Percentiles rank a stretch among this genome's conserved stretches.
Conservation (phyloP, 2,113 vertebrate species). For the Chamaetylas fuelleborni region DNA sequence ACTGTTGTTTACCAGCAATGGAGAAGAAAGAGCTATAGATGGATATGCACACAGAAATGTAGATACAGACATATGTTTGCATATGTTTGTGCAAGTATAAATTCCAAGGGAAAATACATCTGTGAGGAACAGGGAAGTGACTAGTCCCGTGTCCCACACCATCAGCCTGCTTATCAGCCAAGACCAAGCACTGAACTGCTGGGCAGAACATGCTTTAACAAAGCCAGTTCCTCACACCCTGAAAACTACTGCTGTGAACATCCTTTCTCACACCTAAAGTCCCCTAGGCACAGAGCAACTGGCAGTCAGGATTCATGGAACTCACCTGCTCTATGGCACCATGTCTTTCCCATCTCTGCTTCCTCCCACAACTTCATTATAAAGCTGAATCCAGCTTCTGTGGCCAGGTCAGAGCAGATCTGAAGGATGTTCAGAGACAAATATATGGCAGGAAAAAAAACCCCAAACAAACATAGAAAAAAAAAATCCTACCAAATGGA, state of each 20-base stretch:
- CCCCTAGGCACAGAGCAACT: not conserved
- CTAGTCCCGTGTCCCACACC: not conserved
- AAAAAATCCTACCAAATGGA: not conserved
- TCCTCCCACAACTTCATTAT: not conserved
- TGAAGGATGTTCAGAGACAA: not conserved
- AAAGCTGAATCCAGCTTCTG: not conserved
- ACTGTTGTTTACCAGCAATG: not conserved
- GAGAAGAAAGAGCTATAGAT: not conserved
- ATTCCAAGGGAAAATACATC: not conserved
- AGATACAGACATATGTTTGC: not conserved
- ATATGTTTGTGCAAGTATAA: not conserved
- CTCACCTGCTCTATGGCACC: not conserved
- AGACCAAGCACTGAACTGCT: not conserved
- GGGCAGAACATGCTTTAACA: not conserved
- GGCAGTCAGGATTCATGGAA: not conserved
- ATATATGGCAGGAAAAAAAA: not conserved
- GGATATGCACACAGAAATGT: fast-evolving
- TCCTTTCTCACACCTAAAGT: not conserved
- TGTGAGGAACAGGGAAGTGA: not conserved
- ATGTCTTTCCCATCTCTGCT: not conserved
- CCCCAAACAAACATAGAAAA: not conserved
- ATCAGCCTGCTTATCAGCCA: not conserved
- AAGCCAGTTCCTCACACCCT: fast-evolving
- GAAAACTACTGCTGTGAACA: not conserved
- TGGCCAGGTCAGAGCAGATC: not conserved